Evolutionary conservation across 1,140 invertebrate species (phyloP).

Genomic region (Paramacrobiotus metropolitanus): DNA sequence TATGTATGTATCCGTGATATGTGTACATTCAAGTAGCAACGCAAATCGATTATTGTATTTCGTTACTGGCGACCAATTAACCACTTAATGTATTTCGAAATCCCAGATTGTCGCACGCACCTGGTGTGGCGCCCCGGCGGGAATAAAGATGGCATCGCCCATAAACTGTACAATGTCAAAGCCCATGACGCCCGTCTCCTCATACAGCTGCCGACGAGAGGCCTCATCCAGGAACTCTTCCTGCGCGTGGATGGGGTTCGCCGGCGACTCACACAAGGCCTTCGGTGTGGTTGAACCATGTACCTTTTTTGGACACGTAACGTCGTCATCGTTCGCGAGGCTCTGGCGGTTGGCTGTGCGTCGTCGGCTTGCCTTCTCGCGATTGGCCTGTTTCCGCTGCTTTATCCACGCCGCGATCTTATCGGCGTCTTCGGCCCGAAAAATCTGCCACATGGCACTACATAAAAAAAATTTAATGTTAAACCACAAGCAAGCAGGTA

Average conservation of each 20-base stretch:
- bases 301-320: no score
- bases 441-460: conserved; percentile 98
- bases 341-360: no score
- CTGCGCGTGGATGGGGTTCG: conserved; percentile 93
- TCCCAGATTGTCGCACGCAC: no score
- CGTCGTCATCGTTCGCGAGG: no score
- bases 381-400: conserved; percentile 27
- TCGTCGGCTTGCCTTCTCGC: not conserved
- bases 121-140: conserved; percentile 89
- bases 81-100: no score
- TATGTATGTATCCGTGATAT: no score
- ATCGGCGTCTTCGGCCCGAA: conserved; percentile 73
- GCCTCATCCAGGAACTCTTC: conserved; percentile 75
- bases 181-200: conserved; percentile 77
- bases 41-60: no score
- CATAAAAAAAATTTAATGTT: no score
- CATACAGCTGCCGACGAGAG: conserved; percentile 59
- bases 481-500: no score
- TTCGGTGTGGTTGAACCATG: no score
- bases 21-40: no score
- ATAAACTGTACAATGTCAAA: conserved; percentile 85
- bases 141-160: conserved; percentile 90
- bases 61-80: no score
- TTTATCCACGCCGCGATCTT: conserved; percentile 83
- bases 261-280: conserved; percentile 66